These are phyloP conservation scores for Mastigias papua DNA, from an alignment of 30 jellyfish, hydroid and myxozoan genomes.

Conservation along the genomic window DNA sequence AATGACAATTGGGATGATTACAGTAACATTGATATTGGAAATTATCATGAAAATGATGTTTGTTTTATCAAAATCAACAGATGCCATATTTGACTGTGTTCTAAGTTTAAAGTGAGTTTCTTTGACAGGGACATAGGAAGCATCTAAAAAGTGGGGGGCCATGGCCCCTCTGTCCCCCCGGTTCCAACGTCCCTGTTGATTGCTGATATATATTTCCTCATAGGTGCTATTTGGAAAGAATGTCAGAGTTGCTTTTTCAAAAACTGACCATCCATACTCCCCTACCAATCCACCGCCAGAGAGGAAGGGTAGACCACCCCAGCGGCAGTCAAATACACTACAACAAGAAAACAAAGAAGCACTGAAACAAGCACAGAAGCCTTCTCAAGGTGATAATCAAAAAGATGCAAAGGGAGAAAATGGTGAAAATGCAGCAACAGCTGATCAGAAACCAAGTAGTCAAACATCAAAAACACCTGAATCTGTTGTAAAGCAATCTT, in stretches of 20 bases:
- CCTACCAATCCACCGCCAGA: constrained; percentile 59
- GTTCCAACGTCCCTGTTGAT: neutral
- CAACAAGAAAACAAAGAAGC: neutral
- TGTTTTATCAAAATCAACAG: too few species aligned
- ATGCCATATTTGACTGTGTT: too few species aligned
- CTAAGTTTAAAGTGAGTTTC: too few species aligned
- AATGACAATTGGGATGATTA: too few species aligned
- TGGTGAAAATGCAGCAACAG: neutral
- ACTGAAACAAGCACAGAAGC: neutral
- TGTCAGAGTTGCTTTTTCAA: constrained; percentile 50
- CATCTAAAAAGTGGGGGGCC: neutral
- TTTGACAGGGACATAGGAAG: neutral
- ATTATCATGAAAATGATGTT: too few species aligned
- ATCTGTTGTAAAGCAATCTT: neutral
- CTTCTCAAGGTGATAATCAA: constrained; percentile 6
- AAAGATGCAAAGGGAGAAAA: neutral
- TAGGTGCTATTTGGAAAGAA: constrained; percentile 52
- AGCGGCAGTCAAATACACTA: neutral
- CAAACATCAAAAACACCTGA: neutral
- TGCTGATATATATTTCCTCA: neutral
- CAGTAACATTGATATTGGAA: too few species aligned
- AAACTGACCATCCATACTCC: constrained; percentile 60
- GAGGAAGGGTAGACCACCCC: neutral
- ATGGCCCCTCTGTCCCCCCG: neutral
- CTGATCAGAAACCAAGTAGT: neutral